These are phyloP conservation scores for Lepisosteus osseus DNA, from an alignment of 2,113 vertebrate genomes.

Conservation along the genomic window DNA sequence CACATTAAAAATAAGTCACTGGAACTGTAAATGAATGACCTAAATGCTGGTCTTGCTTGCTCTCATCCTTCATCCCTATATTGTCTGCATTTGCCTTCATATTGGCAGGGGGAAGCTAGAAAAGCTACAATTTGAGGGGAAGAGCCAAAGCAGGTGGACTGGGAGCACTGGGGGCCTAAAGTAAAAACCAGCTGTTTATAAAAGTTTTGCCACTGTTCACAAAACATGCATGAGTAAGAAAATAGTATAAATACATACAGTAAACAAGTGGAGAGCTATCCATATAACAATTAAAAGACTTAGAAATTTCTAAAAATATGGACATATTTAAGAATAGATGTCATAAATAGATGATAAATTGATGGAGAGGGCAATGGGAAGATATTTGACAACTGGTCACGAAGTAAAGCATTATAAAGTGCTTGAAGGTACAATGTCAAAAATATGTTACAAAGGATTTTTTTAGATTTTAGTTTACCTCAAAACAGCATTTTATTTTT, in stretches of 20 bases:
- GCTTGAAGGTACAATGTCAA: slow-evolving; percentile 71
- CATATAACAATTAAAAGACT: slow-evolving; percentile 28
- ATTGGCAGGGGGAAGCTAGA: not conserved
- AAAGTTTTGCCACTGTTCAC: slow-evolving; percentile 26
- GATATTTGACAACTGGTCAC: slow-evolving; percentile 59
- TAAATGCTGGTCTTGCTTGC: slow-evolving; percentile 73
- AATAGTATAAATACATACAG: slow-evolving; percentile 40
- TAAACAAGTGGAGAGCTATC: slow-evolving; percentile 25
- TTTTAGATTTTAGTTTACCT: slow-evolving; percentile 27
- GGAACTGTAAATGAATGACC: slow-evolving; percentile 76
- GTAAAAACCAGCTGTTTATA: slow-evolving; percentile 21
- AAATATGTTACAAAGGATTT: slow-evolving; percentile 46
- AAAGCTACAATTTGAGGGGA: not conserved
- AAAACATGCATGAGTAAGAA: slow-evolving; percentile 35
- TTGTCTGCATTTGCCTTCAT: slow-evolving; percentile 20
- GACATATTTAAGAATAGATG: not conserved
- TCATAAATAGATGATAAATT: slow-evolving; percentile 40
- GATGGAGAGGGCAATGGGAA: slow-evolving; percentile 45
- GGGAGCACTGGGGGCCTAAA: not conserved
- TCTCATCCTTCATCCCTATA: slow-evolving; percentile 64
- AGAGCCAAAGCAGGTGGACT: not conserved
- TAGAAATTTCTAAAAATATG: slow-evolving; percentile 23
- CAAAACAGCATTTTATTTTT: not conserved
- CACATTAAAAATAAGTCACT: slow-evolving; percentile 52
- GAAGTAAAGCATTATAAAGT: slow-evolving; percentile 73